phyloP scores from a whole-genome alignment of 2,888 invertebrate species.

The Teleiodes luculella region DNA sequence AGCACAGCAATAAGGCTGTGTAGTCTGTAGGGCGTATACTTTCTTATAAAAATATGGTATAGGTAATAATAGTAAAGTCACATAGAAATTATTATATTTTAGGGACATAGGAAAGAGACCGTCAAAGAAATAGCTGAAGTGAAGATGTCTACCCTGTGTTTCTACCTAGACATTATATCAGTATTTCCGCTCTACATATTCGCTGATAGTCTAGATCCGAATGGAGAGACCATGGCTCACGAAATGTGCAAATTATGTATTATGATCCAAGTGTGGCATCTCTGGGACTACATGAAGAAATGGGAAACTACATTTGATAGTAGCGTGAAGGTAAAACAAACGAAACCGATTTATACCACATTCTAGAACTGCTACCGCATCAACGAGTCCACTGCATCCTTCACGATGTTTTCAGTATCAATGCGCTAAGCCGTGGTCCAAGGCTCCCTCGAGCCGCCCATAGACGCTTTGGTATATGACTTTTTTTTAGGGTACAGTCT shows the following conservation, averaged over 20 bases:
- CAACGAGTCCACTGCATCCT: too few relatives aligned
- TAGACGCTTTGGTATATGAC: too few relatives aligned
- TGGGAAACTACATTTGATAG: constrained; percentile 55
- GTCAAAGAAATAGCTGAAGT: constrained; percentile 64
- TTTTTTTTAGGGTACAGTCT: too few relatives aligned
- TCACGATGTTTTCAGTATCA: too few relatives aligned
- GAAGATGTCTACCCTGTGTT: constrained; percentile 62
- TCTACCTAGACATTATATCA: constrained; percentile 66
- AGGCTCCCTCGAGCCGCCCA: too few relatives aligned
- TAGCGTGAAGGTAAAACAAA: constrained; percentile 46
- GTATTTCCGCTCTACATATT: constrained; percentile 65
- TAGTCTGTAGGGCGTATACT: too few relatives aligned
- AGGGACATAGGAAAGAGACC: constrained; percentile 58
- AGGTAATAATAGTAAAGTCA: too few relatives aligned
- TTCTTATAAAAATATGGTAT: too few relatives aligned
- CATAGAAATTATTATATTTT: constrained; percentile 24
- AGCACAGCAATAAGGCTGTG: too few relatives aligned
- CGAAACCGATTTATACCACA: too few relatives aligned
- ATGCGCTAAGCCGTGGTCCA: too few relatives aligned
- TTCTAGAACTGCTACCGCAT: too few relatives aligned
- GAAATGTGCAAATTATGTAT: constrained; percentile 56
- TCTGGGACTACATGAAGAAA: constrained; percentile 57
- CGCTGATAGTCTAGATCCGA: constrained; percentile 56
- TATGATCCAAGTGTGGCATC: constrained; percentile 64
- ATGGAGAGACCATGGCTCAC: constrained; percentile 42